phyloP scores from a whole-genome alignment of 2,888 invertebrate species.

The Acanthopleura granulata region DNA sequence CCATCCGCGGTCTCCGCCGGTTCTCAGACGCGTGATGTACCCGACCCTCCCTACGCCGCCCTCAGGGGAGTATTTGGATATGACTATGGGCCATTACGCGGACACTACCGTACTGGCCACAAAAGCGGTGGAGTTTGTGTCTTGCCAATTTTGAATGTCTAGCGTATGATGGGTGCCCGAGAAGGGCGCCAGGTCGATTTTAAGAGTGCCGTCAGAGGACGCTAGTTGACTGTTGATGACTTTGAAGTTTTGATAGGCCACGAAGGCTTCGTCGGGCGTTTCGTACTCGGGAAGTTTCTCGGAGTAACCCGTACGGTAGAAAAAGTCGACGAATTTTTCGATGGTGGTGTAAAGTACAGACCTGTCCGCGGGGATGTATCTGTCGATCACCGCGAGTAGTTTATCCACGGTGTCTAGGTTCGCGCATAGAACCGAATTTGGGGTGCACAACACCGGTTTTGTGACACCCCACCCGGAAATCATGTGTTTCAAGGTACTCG shows the following conservation, averaged over 20 bases:
- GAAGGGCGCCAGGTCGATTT: background rate
- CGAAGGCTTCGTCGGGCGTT: background rate
- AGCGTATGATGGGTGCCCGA: background rate
- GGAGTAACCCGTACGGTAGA: background rate
- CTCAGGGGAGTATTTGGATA: no score
- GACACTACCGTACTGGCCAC: no score
- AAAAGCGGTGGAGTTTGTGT: background rate
- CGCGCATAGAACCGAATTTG: no score
- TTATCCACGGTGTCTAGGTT: background rate
- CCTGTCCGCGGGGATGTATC: background rate
- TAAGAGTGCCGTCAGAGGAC: background rate
- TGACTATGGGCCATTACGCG: no score
- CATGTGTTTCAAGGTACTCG: no score
- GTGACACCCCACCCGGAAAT: background rate
- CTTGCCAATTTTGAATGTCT: background rate
- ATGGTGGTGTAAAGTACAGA: background rate
- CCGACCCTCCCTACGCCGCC: no score
- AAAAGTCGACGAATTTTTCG: background rate
- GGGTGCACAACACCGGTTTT: background rate
- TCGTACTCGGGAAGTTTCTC: background rate
- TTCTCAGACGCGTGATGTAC: no score
- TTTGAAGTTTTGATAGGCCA: background rate
- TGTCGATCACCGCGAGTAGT: background rate
- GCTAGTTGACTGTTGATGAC: background rate
- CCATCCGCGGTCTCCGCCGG: no score